Conservation (phyloP, 2,888 invertebrate genomes). For the Empis livida region DNA sequence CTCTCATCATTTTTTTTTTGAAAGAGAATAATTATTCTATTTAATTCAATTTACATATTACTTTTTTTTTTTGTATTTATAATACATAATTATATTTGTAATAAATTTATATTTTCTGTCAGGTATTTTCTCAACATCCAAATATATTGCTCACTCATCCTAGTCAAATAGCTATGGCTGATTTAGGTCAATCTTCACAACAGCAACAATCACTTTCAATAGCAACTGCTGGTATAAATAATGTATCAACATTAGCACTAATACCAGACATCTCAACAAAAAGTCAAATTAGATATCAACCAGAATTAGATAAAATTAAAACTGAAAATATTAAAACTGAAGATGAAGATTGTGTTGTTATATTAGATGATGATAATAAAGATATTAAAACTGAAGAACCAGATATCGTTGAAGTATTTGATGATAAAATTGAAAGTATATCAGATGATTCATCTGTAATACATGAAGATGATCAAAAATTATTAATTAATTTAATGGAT, state of each 20-base stretch:
- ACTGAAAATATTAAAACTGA: slow-evolving; percentile 34
- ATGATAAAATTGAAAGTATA: slow-evolving; percentile 7
- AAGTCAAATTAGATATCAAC: slow-evolving; percentile 2
- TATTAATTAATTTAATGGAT: not conserved
- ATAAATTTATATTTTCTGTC: no score
- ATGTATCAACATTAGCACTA: not conserved
- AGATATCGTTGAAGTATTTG: slow-evolving; percentile 14
- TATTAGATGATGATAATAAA: slow-evolving; percentile 13
- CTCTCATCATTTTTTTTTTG: no score
- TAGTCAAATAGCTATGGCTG: not conserved
- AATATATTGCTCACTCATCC: not conserved
- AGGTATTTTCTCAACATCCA: not conserved
- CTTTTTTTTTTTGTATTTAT: no score
- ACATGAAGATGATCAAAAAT: slow-evolving; percentile 6
- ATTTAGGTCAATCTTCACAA: no score
- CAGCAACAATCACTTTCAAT: not conserved
- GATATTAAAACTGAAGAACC: slow-evolving; percentile 27
- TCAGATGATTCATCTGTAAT: slow-evolving; percentile 10
- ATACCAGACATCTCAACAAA: not conserved
- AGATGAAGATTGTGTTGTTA: slow-evolving; percentile 19
- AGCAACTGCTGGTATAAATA: not conserved
- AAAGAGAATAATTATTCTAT: no score
- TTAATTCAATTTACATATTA: no score
- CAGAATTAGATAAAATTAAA: slow-evolving; percentile 22
- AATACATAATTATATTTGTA: no score